Base-by-base conservation (phyloP, 2,888 invertebrate species). In the Dynastes tityus region DNA sequence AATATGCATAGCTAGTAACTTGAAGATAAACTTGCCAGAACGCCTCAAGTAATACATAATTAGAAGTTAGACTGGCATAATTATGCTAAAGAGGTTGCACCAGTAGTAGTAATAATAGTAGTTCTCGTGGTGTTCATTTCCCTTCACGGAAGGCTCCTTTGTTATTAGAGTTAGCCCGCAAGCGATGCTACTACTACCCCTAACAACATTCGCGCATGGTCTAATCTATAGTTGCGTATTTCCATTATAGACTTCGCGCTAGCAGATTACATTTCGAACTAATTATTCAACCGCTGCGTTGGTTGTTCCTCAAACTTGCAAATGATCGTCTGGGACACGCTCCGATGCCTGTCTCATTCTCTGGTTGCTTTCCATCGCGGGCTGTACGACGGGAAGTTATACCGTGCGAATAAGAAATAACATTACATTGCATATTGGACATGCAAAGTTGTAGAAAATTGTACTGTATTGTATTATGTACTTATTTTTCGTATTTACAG, bases 211-310 rank as follows among this genome's bases (percentile, higher is more conserved):
- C 61, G 22, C 61, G 4, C 32, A 37, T 29, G 6, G 29, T 61
- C 61, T 61, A 61, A 61, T 61, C 29, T 61, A 61, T 61, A 61
- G 61, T 61, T 61, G 61, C 61, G 61, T 61, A 61, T 61, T 61
- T 61, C 61, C 61, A 61, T 61, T 61, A 2, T 61, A 61, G 27
- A 16, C 61, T n/a, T 29, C 16, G n/a, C 45, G 55, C 32, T 22
- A 29, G 61, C 29, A 3, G 61, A 61, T 61, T 61, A 29, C 29
- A 61, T 61, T 61, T 27, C 61, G 61, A 29, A 61, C 61, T 61
- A 61, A 61, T 61, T 61, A 61, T 61, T 61, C 61, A 61, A 61
- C 61, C 61, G 32, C 29, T 61, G 29, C 29, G 22, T 16, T 9
- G 16, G 61, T 61, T 61, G 29, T 9, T 61, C 29, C 61, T 61